phyloP scores from a whole-genome alignment of 2,888 invertebrate genomes.

The Matsumyia berberina region DNA sequence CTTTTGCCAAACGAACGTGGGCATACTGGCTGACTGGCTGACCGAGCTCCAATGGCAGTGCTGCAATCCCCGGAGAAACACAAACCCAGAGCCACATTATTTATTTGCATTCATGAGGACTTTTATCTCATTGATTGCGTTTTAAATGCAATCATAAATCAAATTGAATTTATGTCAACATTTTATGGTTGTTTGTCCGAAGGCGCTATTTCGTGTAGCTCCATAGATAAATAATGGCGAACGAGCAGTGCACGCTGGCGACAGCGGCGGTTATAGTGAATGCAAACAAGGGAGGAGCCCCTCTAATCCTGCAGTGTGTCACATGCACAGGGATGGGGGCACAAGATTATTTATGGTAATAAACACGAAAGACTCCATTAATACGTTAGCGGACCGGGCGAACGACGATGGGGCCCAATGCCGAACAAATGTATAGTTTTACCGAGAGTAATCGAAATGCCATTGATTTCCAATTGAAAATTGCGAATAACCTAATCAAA shows the following conservation, averaged over 20 bases:
- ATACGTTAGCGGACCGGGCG: conserved; percentile 52
- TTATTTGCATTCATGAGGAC: conserved; percentile 72
- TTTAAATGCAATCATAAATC: conserved; percentile 81
- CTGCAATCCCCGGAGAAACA: conserved; percentile 12
- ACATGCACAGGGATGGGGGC: conserved; percentile 63
- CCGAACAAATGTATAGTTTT: conserved; percentile 65
- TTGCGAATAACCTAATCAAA: conserved; percentile 80
- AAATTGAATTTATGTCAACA: conserved; percentile 81
- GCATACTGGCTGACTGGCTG: conserved; percentile 42
- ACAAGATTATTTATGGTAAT: conserved; percentile 70
- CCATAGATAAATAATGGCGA: conserved; percentile 78
- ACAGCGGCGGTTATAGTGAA: conserved; percentile 17
- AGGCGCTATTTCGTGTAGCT: conserved; percentile 80
- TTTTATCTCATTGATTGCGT: conserved; percentile 80
- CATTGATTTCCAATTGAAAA: conserved; percentile 80
- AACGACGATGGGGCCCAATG: conserved; percentile 14
- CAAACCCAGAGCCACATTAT: conserved; percentile 57
- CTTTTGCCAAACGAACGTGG: conserved; percentile 51
- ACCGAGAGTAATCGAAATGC: conserved; percentile 78
- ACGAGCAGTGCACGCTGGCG: conserved; percentile 22
- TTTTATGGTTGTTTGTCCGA: conserved; percentile 81
- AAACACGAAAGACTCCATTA: conserved; percentile 71
- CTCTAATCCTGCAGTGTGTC: conserved; percentile 45
- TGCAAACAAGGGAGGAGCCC: conserved; percentile 28
- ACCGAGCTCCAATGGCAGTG: conserved; percentile 35